Percentiles rank a stretch among this genome's conserved stretches.
Evolutionary conservation across 2,113 vertebrate genomes (phyloP).

Genomic region (Circaetus gallicus): DNA sequence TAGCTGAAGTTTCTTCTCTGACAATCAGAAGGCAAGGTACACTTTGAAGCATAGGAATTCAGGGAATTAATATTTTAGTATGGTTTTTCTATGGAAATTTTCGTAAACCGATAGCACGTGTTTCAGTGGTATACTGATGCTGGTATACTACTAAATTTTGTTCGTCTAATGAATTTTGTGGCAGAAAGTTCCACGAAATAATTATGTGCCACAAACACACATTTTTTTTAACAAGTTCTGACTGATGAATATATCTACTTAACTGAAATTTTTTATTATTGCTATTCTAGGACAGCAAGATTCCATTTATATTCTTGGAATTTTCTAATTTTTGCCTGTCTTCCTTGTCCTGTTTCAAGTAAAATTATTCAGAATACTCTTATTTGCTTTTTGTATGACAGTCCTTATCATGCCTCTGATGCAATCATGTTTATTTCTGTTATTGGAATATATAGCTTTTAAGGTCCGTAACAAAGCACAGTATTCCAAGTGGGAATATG

Average conservation of each 20-base stretch:
- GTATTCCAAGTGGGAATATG: neutral
- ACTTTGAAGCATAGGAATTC: neutral
- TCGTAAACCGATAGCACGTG: fast-evolving
- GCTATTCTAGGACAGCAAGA: neutral
- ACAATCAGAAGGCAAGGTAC: neutral
- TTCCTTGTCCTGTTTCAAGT: neutral
- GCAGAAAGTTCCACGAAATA: neutral
- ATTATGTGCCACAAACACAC: neutral
- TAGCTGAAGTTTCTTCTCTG: neutral
- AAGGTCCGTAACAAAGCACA: neutral
- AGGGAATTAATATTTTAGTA: neutral
- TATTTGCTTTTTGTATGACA: neutral
- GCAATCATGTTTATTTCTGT: neutral
- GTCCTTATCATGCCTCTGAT: neutral
- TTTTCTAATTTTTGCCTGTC: neutral
- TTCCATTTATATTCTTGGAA: neutral
- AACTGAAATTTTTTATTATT: neutral
- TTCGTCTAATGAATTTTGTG: neutral
- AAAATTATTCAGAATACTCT: neutral
- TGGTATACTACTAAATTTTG: neutral
- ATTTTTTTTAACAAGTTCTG: neutral
- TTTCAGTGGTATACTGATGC: neutral
- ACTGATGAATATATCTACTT: neutral
- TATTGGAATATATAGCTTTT: neutral
- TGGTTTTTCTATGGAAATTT: neutral